These are phyloP conservation scores for Lagocephalus sceleratus DNA, from an alignment of 2,797 vertebrate species.

Conservation along the genomic window DNA sequence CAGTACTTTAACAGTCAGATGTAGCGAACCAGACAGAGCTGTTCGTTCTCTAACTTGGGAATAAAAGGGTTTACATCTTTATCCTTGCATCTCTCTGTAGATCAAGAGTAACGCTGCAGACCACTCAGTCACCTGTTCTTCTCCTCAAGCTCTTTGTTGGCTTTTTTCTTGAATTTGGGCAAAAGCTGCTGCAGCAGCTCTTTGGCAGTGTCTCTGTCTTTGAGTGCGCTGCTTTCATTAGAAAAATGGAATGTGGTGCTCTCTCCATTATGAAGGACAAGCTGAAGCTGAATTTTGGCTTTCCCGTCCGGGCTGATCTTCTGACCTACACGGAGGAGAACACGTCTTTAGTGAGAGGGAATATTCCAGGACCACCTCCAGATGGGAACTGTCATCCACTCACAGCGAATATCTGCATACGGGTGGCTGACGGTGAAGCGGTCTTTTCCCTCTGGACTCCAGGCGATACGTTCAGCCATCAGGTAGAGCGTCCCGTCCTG, in stretches of 20 bases:
- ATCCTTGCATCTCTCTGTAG: no score
- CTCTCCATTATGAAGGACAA: conserved; percentile 94
- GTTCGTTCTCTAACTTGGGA: no score
- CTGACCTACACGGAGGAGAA: conserved; percentile 80
- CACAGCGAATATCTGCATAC: conserved; percentile 97
- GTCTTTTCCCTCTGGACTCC: conserved; percentile 97
- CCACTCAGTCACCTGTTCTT: conserved; percentile 87
- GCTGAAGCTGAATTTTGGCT: conserved; percentile 96
- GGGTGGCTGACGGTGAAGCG: conserved; percentile 95
- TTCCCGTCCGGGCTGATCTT: conserved; percentile 99
- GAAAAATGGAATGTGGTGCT: conserved; percentile 97
- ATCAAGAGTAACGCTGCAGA: no score
- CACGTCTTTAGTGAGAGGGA: no score
- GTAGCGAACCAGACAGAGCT: no score
- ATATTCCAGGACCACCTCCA: neutral
- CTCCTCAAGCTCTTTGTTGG: conserved; percentile 97
- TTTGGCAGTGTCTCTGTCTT: conserved; percentile 92
- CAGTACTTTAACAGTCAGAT: no score
- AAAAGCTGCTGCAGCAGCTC: conserved; percentile 96
- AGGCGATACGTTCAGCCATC: conserved; percentile 96
- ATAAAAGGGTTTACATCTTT: no score
- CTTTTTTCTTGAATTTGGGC: conserved; percentile 98
- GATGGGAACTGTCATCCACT: conserved; percentile 62
- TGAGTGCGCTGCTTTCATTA: conserved; percentile 90
- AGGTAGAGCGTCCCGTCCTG: conserved; percentile 97